Evolutionary conservation across 1,140 invertebrate genomes (phyloP), one percentile per base, ranked within the genome.

Genomic region (Paracyclopina nana): DNA sequence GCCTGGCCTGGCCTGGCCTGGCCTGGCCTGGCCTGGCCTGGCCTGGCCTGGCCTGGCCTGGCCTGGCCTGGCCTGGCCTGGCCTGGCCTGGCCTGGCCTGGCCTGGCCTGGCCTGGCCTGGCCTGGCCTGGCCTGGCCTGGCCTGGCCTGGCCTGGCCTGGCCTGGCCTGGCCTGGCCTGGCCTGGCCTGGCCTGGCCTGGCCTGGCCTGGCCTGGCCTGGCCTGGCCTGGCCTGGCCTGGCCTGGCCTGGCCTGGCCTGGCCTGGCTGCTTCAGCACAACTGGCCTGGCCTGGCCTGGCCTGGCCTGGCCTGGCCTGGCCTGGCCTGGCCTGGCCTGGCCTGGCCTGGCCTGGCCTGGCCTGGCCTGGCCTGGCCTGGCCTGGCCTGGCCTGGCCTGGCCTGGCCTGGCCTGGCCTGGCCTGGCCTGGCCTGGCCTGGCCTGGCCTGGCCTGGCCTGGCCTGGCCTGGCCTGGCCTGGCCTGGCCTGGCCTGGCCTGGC

Each of bases 371-470:
- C 45, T 57, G 52, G 50, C 55, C 55, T 56, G 49, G 54, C 55
- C 55, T 55, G 55, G 54, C 55, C 55, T 56, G 55, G 54, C 54
- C 45, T 57, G 52, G 54, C 55, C 55, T 58, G 56, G 54, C 55
- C 55, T 58, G 56, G 54, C 55, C 55, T 58, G 56, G 54, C 55
- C 55, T 58, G 56, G 54, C 55, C 55, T 58, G 56, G 54, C 55
- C 55, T 58, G 56, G 54, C 55, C 55, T 58, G 56, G 54, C 55
- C 55, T 58, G 56, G 54, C 55, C 55, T 58, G 56, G 54, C 55
- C 55, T 58, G 56, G 54, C 55, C 55, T 58, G 56, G 54, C 55
- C 55, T 58, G 56, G 54, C 55, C 55, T 58, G 56, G 54, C 55
- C 55, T 58, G 56, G 54, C 55, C 55, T 58, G 56, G 54, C 55